Conservation (phyloP, 2,888 invertebrate species). For the Terebella lapidaria region DNA sequence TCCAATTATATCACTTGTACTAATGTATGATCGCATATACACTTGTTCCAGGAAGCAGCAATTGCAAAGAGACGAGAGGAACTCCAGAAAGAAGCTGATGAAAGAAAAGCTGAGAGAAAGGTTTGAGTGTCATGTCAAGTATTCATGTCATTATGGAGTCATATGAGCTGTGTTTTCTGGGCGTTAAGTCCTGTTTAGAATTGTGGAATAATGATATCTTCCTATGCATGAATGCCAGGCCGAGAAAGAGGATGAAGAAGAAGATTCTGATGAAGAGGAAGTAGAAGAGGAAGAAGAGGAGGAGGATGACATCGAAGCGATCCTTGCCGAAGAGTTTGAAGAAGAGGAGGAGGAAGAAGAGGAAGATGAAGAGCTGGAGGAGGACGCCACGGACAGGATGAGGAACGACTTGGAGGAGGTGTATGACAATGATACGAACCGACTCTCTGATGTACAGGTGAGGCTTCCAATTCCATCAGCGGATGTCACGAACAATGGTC, state of each 20-base stretch:
- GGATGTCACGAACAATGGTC: no score
- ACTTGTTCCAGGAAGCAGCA: slow-evolving; percentile 2
- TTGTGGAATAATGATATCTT: no score
- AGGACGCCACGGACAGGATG: slow-evolving; percentile 50
- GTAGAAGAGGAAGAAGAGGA: slow-evolving; percentile 48
- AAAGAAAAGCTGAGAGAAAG: slow-evolving; percentile 24
- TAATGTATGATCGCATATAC: no score
- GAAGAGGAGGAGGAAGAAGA: slow-evolving; percentile 50
- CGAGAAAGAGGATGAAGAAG: slow-evolving; percentile 30
- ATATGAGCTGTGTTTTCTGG: no score
- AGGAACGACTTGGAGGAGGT: slow-evolving; percentile 46
- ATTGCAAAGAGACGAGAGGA: slow-evolving; percentile 33
- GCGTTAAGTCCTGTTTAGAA: no score
- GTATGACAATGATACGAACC: slow-evolving; percentile 47
- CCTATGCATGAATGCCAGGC: slow-evolving; percentile 9
- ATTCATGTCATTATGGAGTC: no score
- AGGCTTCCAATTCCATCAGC: no score
- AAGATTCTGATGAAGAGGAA: slow-evolving; percentile 35
- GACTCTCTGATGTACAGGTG: slow-evolving; percentile 42
- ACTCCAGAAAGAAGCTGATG: slow-evolving; percentile 39
- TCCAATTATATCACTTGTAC: background rate
- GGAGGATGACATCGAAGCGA: slow-evolving; percentile 46
- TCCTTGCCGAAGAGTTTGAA: slow-evolving; percentile 50
- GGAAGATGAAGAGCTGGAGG: slow-evolving; percentile 51
- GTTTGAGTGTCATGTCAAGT: slow-evolving; percentile 13